phyloP scores from a whole-genome alignment of 2,113 vertebrate genomes.

The Archilochus colubris region DNA sequence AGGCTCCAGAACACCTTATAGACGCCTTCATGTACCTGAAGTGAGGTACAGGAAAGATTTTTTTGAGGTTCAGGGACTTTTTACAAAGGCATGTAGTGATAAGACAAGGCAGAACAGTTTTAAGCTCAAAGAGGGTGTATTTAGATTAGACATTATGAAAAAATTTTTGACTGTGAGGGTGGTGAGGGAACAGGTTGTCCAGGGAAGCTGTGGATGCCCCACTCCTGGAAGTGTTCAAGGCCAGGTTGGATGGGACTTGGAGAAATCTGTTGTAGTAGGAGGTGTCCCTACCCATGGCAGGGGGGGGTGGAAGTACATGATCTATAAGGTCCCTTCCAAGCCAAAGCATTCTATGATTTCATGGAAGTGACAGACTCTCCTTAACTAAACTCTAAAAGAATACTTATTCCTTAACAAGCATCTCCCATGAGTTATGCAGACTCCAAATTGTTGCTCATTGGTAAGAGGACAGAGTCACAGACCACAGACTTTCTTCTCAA shows the following conservation, averaged over 20 bases:
- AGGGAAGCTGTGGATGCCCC: background rate
- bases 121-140: background rate
- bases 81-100: too few relatives aligned
- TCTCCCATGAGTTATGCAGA: background rate
- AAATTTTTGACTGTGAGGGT: background rate
- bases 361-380: background rate
- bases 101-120: too few relatives aligned
- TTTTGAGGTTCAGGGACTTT: too few relatives aligned
- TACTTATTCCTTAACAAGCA: background rate
- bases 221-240: background rate
- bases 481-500: background rate
- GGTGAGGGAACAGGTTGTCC: background rate
- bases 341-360: background rate
- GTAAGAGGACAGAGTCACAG: background rate
- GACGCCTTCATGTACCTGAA: too few relatives aligned
- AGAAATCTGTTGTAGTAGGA: background rate
- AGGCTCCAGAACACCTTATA: too few relatives aligned
- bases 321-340: too few relatives aligned
- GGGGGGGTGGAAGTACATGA: too few relatives aligned
- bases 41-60: too few relatives aligned
- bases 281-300: too few relatives aligned
- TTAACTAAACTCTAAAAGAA: background rate
- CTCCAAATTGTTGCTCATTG: background rate
- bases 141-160: too few relatives aligned
- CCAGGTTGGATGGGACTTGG: background rate